Base-by-base conservation (phyloP, 2,113 vertebrate genomes). In the Hirundichthys speculiger region DNA sequence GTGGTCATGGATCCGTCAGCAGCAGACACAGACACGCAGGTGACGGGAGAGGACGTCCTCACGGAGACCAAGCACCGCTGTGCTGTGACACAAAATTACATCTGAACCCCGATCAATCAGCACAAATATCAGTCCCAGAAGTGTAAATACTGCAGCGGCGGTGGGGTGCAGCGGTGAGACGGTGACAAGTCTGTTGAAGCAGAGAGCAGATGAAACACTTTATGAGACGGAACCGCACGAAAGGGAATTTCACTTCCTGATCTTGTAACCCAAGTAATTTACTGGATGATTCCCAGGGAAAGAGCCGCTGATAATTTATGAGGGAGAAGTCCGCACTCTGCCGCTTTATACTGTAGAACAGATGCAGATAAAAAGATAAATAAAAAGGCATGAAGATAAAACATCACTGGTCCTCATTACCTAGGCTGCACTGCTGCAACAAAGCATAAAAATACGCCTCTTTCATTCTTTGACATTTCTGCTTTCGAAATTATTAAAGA, bases 1-100 rank as follows among this genome's bases (percentile, higher is more conserved):
- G 5, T 58, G 40, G 48, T 52, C 56, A 52, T n/a, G 19, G 55
- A 41, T 66, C 58, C 59, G 38, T 41, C 15, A 54, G 24, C 3
- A 64, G 8, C 0, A 53, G 19, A 51, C 13, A 49, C n/a, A n/a
- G n/a, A n/a, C n/a, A n/a, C n/a, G n/a, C n/a, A 13, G 11, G 13
- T 18, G 20, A 65, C 5, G 27, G 39, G 4, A 22, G 24, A n/a
- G n/a, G n/a, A n/a, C n/a, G n/a, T n/a, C n/a, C n/a, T n/a, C n/a
- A n/a, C n/a, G n/a, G n/a, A n/a, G n/a, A n/a, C n/a, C n/a, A n/a
- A n/a, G n/a, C 11, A 13, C 38, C 8, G 14, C 40, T 16, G 40
- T 3, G 14, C 11, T 13, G 39, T 14, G 10, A 12, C 39, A 13
- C 11, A 21, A 30, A 19, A 43, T 9, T 34, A 34, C 30, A 9